Percentiles rank a stretch among this genome's conserved stretches.
Evolutionary conservation across 2,888 invertebrate genomes (phyloP).

Genomic region (Apamea monoglypha): DNA sequence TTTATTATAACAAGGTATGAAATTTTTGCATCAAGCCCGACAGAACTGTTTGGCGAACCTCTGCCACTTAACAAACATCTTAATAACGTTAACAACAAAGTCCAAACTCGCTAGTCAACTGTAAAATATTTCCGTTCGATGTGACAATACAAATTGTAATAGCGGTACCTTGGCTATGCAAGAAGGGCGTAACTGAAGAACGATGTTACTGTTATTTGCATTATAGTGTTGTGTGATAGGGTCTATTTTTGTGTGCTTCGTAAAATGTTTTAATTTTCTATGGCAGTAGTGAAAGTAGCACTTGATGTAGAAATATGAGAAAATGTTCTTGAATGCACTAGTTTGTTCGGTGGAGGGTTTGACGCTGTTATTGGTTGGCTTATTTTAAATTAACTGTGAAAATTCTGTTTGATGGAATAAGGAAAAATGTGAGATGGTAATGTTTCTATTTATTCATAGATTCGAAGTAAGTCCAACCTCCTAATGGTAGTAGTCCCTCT

Average conservation of each 20-base stretch:
- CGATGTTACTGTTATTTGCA: background rate
- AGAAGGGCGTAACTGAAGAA: slow-evolving; percentile 52
- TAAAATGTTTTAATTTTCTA: slow-evolving; percentile 21
- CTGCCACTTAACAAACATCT: slow-evolving; percentile 25
- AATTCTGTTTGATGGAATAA: slow-evolving; percentile 26
- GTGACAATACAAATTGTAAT: slow-evolving; percentile 79
- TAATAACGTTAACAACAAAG: slow-evolving; percentile 43
- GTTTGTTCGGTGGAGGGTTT: slow-evolving; percentile 45
- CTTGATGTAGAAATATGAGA: slow-evolving; percentile 68
- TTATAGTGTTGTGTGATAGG: rapidly evolving
- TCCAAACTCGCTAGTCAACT: slow-evolving; percentile 50
- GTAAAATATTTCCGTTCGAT: slow-evolving; percentile 66
- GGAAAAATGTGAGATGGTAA: background rate
- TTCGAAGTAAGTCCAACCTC: background rate
- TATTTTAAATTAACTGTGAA: slow-evolving; percentile 51
- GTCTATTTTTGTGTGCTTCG: slow-evolving; percentile 7
- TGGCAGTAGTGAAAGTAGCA: slow-evolving; percentile 22
- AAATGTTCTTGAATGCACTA: slow-evolving; percentile 65
- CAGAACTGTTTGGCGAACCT: slow-evolving; percentile 29
- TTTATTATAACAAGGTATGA: slow-evolving; percentile 39
- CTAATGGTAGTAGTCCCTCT: too few relatives aligned
- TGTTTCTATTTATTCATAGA: slow-evolving; percentile 6
- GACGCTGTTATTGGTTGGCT: slow-evolving; percentile 42
- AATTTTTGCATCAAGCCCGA: slow-evolving; percentile 46
- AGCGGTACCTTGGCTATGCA: slow-evolving; percentile 66